Percentiles rank a stretch among this genome's conserved stretches.
Evolutionary conservation across 2,888 invertebrate species (phyloP).

Genomic region (Ischnura elegans): DNA sequence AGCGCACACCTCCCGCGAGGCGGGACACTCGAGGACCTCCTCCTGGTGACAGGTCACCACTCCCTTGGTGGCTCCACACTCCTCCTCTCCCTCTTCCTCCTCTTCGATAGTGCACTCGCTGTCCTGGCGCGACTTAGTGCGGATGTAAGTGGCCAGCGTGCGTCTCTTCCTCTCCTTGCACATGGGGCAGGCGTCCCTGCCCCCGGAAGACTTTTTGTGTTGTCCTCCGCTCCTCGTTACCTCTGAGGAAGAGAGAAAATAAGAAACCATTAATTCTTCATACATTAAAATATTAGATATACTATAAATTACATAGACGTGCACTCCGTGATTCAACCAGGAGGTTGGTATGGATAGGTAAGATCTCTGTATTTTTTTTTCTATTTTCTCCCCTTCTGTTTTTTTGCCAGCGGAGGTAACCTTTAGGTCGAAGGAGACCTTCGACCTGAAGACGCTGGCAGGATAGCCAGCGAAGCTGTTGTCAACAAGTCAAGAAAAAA

Average conservation of each 20-base stretch:
- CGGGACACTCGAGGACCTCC: neutral
- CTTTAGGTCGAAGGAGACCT: too few species aligned
- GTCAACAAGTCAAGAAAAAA: too few species aligned
- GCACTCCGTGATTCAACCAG: too few species aligned
- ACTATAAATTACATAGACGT: too few species aligned
- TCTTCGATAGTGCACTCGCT: slow-evolving; percentile 80
- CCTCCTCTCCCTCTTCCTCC: slow-evolving; percentile 75
- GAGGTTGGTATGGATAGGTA: too few species aligned
- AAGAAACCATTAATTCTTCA: too few species aligned
- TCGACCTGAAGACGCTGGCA: too few species aligned
- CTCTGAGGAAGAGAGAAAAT: neutral
- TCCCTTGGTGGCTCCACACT: neutral
- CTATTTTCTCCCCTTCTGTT: too few species aligned
- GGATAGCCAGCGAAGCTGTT: too few species aligned
- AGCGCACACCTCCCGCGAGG: neutral
- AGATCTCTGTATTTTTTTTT: too few species aligned
- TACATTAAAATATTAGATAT: too few species aligned
- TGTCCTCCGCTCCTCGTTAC: neutral
- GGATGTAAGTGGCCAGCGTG: slow-evolving; percentile 79
- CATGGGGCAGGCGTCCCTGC: slow-evolving; percentile 79
- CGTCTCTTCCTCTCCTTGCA: slow-evolving; percentile 80
- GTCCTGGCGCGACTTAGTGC: slow-evolving; percentile 79
- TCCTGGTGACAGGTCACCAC: neutral
- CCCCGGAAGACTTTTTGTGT: neutral
- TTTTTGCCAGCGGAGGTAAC: too few species aligned